Conservation (phyloP, 2,113 vertebrate species). For the Carassius auratus region DNA sequence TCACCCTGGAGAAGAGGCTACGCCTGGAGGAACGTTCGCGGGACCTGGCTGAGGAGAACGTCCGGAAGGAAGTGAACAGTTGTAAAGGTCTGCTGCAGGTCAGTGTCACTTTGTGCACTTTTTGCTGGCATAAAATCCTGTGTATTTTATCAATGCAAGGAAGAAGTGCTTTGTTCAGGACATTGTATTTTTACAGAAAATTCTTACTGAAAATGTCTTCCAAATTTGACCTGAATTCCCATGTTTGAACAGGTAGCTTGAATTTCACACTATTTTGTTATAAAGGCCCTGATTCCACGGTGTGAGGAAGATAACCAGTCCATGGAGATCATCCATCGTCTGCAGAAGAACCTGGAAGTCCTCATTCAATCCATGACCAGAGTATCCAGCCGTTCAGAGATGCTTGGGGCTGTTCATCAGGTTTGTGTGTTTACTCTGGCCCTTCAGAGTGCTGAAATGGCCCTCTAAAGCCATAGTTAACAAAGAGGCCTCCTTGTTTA, state of each 20-base stretch:
- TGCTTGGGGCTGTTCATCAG: constrained; percentile 96
- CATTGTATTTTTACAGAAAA: not conserved
- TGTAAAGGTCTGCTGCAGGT: constrained; percentile 91
- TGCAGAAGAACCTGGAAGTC: constrained; percentile 87
- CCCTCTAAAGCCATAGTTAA: not conserved
- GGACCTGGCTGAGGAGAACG: constrained; percentile 92
- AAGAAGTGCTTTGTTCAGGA: not conserved
- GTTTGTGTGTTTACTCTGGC: constrained; percentile 66
- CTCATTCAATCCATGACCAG: constrained; percentile 86
- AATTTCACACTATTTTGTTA: not conserved
- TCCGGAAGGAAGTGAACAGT: constrained; percentile 88
- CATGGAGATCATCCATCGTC: constrained; percentile 87
- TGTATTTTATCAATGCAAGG: not conserved
- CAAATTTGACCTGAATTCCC: not conserved
- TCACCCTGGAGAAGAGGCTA: constrained; percentile 93
- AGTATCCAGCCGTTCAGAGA: constrained; percentile 91
- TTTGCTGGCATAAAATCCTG: not conserved
- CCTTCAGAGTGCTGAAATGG: not conserved
- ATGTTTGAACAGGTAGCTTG: not conserved
- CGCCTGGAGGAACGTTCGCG: constrained; percentile 90
- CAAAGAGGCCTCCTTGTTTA: constrained; percentile 9
- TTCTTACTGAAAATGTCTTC: not conserved
- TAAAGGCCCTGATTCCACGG: constrained; percentile 83
- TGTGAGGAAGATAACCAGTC: constrained; percentile 92
- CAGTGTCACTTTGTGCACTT: constrained; percentile 4